Evolutionary conservation across 2,113 vertebrate genomes (phyloP).

Genomic region (Chaetops frenatus): DNA sequence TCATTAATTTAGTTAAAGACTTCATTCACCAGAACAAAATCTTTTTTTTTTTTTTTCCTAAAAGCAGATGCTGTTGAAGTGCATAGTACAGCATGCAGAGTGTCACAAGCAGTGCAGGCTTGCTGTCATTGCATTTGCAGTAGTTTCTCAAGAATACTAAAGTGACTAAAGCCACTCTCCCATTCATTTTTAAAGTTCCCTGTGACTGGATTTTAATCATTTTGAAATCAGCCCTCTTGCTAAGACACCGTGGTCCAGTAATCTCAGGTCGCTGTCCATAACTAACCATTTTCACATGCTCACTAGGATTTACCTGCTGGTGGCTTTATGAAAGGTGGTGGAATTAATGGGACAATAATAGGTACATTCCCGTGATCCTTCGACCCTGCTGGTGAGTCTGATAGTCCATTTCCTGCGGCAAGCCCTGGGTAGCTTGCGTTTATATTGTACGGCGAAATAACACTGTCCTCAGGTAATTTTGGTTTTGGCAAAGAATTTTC

Average conservation of each 20-base stretch:
- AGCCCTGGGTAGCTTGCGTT: conserved; percentile 86
- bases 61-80: not conserved
- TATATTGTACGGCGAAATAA: conserved; percentile 87
- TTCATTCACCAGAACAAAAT: not conserved
- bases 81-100: not conserved
- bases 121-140: not conserved
- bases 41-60: not conserved
- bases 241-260: not conserved
- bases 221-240: not conserved
- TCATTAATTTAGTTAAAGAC: conserved; percentile 4
- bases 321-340: conserved; percentile 95
- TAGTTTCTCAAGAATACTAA: not conserved
- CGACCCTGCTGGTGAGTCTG: conserved; percentile 84
- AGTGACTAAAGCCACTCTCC: not conserved
- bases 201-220: not conserved
- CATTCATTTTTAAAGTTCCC: not conserved
- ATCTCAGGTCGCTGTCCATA: not conserved
- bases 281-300: not conserved
- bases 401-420: conserved; percentile 87
- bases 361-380: conserved; percentile 94
- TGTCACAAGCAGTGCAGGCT: not conserved
- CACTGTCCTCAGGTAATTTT: conserved; percentile 84
- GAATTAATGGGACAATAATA: conserved; percentile 95
- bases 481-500: conserved; percentile 99
- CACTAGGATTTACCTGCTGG: conserved; percentile 85